phyloP scores from a whole-genome alignment of 1,140 invertebrate genomes.

The Drosophila orena region DNA sequence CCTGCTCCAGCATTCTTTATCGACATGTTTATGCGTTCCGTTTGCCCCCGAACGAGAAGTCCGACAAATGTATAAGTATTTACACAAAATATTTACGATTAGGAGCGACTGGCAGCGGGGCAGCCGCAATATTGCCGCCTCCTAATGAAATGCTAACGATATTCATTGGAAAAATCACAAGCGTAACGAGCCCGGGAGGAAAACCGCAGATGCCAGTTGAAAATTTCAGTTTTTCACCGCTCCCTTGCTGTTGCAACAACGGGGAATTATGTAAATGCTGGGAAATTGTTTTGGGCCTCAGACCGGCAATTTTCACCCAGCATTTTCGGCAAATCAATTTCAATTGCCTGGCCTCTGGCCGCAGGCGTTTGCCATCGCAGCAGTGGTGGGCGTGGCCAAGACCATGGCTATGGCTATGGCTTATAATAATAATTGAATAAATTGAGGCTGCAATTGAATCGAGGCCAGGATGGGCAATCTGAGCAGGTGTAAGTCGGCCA shows the following conservation, averaged over 20 bases:
- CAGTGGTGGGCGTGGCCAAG: conserved; percentile 5
- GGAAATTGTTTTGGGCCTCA: conserved; percentile 67
- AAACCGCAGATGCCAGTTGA: conserved; percentile 49
- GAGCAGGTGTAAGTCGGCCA: conserved; percentile 61
- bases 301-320: conserved; percentile 60
- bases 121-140: conserved; percentile 32
- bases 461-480: conserved; percentile 9
- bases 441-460: conserved; percentile 47
- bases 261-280: conserved; percentile 79
- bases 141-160: conserved; percentile 81
- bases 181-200: conserved; percentile 53
- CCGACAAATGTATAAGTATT: conserved; percentile 72
- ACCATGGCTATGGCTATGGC: conserved; percentile 15
- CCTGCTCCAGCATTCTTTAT: conserved; percentile 43
- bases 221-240: conserved; percentile 43
- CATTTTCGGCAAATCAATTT: conserved; percentile 77
- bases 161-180: conserved; percentile 77
- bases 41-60: conserved; percentile 43
- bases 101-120: conserved; percentile 6
- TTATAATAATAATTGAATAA: conserved; percentile 83
- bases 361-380: conserved; percentile 11
- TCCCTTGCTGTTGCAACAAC: conserved; percentile 40
- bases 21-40: conserved; percentile 68
- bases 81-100: conserved; percentile 57
- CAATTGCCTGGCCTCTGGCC: conserved; percentile 29